Percentiles rank a stretch among this genome's conserved stretches.
These are phyloP conservation scores for Dicrostonyx torquatus DNA, from an alignment of 2,797 vertebrate species.

Conservation along the genomic window DNA sequence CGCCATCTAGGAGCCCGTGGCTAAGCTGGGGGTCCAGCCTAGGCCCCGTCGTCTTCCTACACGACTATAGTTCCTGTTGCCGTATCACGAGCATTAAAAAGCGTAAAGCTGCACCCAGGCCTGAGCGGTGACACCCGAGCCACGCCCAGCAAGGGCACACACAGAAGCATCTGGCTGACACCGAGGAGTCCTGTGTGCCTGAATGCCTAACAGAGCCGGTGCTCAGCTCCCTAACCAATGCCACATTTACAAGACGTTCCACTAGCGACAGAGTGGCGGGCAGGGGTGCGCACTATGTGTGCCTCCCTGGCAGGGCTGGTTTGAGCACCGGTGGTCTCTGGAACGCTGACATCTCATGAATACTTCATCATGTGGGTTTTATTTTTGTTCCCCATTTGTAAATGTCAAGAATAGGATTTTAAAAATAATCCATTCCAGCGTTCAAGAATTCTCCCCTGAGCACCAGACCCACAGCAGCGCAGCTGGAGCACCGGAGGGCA, in stretches of 20 bases:
- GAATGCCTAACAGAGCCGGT: not conserved
- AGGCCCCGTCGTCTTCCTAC: not conserved
- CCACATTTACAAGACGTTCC: slow-evolving; percentile 26
- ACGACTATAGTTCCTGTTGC: not conserved
- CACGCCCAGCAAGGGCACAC: not conserved
- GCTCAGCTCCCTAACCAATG: not conserved
- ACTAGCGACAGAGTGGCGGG: not conserved
- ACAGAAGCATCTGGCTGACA: not conserved
- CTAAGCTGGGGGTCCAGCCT: not conserved
- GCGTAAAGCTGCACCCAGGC: not conserved
- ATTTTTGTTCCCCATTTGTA: slow-evolving; percentile 34
- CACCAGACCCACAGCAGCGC: not conserved
- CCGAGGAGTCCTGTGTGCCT: not conserved
- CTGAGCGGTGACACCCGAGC: not conserved
- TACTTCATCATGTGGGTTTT: slow-evolving; percentile 37
- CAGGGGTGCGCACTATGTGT: fast-evolving
- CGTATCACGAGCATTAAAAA: not conserved
- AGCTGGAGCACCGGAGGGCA: not conserved
- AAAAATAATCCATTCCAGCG: not conserved
- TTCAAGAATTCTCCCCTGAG: not conserved
- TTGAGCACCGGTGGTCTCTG: not conserved
- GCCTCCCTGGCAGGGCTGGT: not conserved
- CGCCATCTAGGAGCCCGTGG: not conserved
- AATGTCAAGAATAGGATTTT: slow-evolving; percentile 34
- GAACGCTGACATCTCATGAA: slow-evolving; percentile 3